Evolutionary conservation across 2,113 vertebrate genomes (phyloP).

Genomic region (Apistogramma diplotaenia): DNA sequence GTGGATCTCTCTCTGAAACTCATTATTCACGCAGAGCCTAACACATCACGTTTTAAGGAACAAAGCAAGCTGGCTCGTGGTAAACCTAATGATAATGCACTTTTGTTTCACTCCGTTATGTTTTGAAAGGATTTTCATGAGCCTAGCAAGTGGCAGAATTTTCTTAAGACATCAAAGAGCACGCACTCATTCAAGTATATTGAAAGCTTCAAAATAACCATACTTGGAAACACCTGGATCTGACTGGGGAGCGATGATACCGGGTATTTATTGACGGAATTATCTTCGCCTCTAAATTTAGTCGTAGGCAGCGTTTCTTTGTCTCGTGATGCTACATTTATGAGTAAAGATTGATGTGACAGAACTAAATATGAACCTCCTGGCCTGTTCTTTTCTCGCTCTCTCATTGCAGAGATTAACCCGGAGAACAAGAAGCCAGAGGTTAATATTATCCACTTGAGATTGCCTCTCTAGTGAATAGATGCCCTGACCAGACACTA

Average conservation of each 20-base stretch:
- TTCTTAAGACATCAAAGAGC: background rate
- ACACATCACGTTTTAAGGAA: background rate
- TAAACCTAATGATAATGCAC: background rate
- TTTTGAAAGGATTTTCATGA: constrained; percentile 29
- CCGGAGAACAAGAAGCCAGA: background rate
- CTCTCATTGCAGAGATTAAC: background rate
- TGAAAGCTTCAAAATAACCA: constrained; percentile 21
- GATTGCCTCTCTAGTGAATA: background rate
- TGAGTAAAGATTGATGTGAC: background rate
- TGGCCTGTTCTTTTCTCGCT: background rate
- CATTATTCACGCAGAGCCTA: background rate
- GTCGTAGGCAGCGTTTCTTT: background rate
- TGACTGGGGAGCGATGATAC: background rate
- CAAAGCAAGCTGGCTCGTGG: background rate
- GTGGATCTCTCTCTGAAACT: background rate
- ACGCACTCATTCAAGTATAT: constrained; percentile 22
- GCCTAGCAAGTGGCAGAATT: background rate
- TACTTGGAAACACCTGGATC: constrained; percentile 7
- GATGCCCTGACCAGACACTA: background rate
- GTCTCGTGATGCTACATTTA: background rate
- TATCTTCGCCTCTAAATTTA: constrained; percentile 4
- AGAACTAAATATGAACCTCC: background rate
- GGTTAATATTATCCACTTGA: background rate
- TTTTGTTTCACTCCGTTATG: constrained; percentile 2
- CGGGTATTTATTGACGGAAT: background rate